These are phyloP conservation scores for Pantherophis guttatus DNA, from an alignment of 2,113 vertebrate genomes.

Conservation along the genomic window DNA sequence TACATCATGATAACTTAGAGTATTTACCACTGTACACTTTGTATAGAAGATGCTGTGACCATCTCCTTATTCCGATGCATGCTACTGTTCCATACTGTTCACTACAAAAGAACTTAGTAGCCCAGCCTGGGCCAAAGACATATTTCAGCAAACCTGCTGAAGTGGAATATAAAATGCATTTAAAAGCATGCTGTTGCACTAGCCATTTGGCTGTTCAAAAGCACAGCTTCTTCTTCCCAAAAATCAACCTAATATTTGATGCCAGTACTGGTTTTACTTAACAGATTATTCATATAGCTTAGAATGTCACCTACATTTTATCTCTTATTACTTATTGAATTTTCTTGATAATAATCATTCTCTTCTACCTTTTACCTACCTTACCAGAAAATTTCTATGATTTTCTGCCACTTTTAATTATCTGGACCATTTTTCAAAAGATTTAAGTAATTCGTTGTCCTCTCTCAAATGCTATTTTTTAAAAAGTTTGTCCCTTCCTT, in stretches of 20 bases:
- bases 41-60: too few species aligned
- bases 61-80: too few species aligned
- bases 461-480: not conserved
- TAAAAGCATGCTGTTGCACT: conserved; percentile 29
- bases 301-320: conserved; percentile 8
- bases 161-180: not conserved
- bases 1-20: not conserved
- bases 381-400: not conserved
- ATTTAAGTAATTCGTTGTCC: conserved; percentile 1
- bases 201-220: not conserved
- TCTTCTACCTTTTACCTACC: too few species aligned
- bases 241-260: not conserved
- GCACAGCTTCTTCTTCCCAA: rapidly evolving
- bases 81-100: not conserved
- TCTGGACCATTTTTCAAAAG: conserved; percentile 28
- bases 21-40: not conserved
- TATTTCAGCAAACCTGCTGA: not conserved
- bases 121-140: not conserved
- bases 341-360: conserved; percentile 27
- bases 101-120: not conserved
- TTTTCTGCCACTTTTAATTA: conserved; percentile 42
- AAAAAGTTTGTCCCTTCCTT: conserved; percentile 10
- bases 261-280: not conserved
- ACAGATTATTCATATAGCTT: conserved; percentile 17
- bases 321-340: conserved; percentile 32